phyloP scores from a whole-genome alignment of 1,140 invertebrate genomes.

The Caenorhabditis tropicalis region DNA sequence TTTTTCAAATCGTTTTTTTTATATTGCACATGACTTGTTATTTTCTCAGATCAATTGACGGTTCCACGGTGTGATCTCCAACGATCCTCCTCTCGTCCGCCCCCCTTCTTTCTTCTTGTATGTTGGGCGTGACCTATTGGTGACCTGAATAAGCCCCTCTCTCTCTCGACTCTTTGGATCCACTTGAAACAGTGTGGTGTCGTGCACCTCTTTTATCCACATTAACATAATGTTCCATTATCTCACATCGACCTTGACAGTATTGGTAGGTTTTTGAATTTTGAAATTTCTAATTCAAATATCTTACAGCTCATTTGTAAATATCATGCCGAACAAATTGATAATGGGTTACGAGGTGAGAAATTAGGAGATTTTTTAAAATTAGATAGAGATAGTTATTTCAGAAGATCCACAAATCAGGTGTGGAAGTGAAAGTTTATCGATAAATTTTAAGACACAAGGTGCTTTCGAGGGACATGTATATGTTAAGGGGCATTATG shows the following conservation, averaged over 20 bases:
- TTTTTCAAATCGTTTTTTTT: neutral
- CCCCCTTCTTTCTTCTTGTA: slow-evolving; percentile 16
- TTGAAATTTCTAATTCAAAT: neutral
- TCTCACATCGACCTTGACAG: slow-evolving; percentile 36
- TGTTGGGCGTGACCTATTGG: slow-evolving; percentile 35
- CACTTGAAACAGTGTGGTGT: slow-evolving; percentile 35
- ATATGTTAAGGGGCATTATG: slow-evolving; percentile 61
- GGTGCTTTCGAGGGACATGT: slow-evolving; percentile 59
- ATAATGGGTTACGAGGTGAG: slow-evolving; percentile 56
- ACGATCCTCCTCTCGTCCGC: neutral
- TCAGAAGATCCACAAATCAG: slow-evolving; percentile 58
- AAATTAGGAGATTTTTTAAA: neutral
- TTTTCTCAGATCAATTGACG: slow-evolving; percentile 20
- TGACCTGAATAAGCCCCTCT: slow-evolving; percentile 40
- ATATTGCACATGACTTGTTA: neutral
- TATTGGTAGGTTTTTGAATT: neutral
- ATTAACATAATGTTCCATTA: slow-evolving; percentile 43
- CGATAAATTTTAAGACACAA: slow-evolving; percentile 58
- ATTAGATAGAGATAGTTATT: neutral
- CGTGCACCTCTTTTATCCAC: neutral
- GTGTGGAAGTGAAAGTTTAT: slow-evolving; percentile 56
- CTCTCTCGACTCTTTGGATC: slow-evolving; percentile 22
- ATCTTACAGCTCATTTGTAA: slow-evolving; percentile 18
- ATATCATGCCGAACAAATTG: slow-evolving; percentile 49
- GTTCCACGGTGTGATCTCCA: neutral